Evolutionary conservation across 2,113 vertebrate genomes (phyloP), one percentile per base, ranked within the genome.

Genomic region (Lethenteron reissneri): DNA sequence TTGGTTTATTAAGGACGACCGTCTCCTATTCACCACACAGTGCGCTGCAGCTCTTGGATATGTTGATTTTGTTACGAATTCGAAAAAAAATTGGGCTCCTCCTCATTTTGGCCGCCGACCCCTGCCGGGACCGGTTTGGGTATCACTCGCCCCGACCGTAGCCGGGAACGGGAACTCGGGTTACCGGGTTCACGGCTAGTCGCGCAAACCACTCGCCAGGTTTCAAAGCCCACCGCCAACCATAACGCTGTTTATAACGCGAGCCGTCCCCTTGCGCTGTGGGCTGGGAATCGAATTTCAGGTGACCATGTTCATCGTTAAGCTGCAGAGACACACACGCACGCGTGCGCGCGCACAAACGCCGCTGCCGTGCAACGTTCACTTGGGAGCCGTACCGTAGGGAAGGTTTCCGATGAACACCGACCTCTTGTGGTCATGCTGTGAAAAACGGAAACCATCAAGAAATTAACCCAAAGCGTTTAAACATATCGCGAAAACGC

Each of bases 351-450:
- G 11, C 11, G 64, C n/a, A 17, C n/a, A 68, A 68, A 68, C n/a
- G 25, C n/a, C 10, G 64, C 25, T 2, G 25, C n/a, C n/a, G n/a
- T n/a, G 11, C n/a, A 17, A 9, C 25, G 14, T 1, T 9, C 10
- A 17, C 25, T 68, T 68, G 8, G 9, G 8, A 68, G 64, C 79
- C 92, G 88, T 80, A 97, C 94, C 91, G 2, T 92, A 97, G 0
- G 89, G 72, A 8, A 97, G 83, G 73, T 97, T 97, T 70, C 94
- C 94, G 74, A 96, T 80, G 72, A 97, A 97, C 2, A 92, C 71
- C 0, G 94, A 94, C 69, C 83, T 81, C 72, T 90, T 92, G 76
- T 83, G 84, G 75, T 94, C 84, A 56, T 92, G 85, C 92, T 97
- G 75, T 57, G 77, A 74, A 72, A 77, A 2, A 74, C 74, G 1